Base-by-base conservation (phyloP, 1,140 invertebrate species). In the Helicoverpa zea region DNA sequence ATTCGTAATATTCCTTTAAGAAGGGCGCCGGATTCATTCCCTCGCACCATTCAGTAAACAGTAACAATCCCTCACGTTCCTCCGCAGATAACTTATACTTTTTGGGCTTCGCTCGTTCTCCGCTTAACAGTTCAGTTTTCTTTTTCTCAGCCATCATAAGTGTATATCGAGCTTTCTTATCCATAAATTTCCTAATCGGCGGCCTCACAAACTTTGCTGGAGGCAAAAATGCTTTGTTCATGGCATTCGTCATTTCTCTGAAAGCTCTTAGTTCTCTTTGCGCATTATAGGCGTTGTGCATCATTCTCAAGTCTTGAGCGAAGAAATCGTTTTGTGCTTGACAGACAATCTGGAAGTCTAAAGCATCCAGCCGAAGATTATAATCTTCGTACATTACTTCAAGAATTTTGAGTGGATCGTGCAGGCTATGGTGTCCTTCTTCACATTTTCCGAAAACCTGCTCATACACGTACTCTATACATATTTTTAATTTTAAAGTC, bases 391-490 rank as follows among this genome's bases (percentile, higher is more conserved):
- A 96, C 61, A 94, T 95, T 70, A 94, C 95, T 90, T 97, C 97
- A 54, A 97, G 95, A 72, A 95, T 93, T 86, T 95, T 96, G 95
- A 97, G 96, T 94, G 92, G 90, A 96, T 97, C 83, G 90, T 92
- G 84, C 91, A 96, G 68, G 90, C 93, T 83, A 92, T 95, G 66
- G 95, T 93, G 79, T 85, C 95, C 83, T 96, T 96, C 88, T 95
- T 97, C 81, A 92, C 92, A 73, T 90, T 96, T 78, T 3, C 92
- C 92, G 83, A 97, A 95, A 52, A 96, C 93, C 81, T 95, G 95
- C 86, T 97, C 96, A 85, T 97, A 97, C 12, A 97, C 95, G 74
- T 96, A 96, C 86, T 97, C 96, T 23, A 97, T 93, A 85, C 96
- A 96, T 64, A 97, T 95, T 85, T 96, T 95, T 64, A 97, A 84